Conservation (phyloP, 2,113 vertebrate genomes). For the Aldabrachelys gigantea region DNA sequence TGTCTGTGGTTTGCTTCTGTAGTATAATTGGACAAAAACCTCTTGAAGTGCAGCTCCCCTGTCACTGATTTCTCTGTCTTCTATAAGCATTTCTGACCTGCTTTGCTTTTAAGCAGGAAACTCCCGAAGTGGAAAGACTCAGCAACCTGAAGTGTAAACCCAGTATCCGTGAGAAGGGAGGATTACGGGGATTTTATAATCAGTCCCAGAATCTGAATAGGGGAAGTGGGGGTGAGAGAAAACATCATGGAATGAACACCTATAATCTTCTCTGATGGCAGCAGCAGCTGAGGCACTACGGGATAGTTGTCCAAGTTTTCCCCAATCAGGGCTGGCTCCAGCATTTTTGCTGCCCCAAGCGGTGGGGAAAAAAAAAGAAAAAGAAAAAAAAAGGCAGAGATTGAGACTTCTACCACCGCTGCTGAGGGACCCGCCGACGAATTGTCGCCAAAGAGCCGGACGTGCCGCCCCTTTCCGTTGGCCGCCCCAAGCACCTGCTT, state of each 20-base stretch:
- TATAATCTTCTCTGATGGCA: not conserved
- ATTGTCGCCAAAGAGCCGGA: no score
- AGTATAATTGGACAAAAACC: not conserved
- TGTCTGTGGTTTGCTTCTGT: not conserved
- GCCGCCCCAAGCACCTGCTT: no score
- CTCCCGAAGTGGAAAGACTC: not conserved
- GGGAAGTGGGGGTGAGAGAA: not conserved
- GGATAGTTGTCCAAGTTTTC: not conserved
- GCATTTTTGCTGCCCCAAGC: no score
- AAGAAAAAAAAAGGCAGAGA: no score
- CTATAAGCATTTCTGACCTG: not conserved
- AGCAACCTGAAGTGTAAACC: not conserved
- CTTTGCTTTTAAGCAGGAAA: not conserved
- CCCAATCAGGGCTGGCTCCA: not conserved
- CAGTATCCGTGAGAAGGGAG: not conserved
- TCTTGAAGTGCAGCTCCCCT: not conserved
- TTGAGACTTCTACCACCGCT: no score
- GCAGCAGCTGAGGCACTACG: not conserved
- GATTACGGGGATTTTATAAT: not conserved
- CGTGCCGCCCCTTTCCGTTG: no score
- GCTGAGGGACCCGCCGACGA: no score
- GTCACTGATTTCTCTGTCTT: not conserved
- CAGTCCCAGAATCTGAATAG: not conserved
- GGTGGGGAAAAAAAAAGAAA: no score
- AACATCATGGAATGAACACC: not conserved